Percentiles rank a stretch among this genome's conserved stretches.
phyloP scores from a whole-genome alignment of 2,113 vertebrate genomes.

The Pleuronectes platessa region DNA sequence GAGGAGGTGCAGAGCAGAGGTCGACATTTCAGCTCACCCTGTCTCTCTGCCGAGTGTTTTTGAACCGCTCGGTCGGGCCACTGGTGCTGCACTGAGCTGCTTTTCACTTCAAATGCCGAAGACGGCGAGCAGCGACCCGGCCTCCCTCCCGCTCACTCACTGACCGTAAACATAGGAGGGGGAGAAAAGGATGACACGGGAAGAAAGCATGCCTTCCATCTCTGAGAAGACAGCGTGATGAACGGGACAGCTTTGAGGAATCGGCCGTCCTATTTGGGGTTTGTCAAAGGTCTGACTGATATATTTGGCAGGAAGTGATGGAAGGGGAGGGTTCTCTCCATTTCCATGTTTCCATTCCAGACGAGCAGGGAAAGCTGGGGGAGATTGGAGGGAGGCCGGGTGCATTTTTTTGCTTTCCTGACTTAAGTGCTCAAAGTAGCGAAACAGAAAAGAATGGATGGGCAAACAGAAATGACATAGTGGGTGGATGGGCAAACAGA shows the following conservation, averaged over 20 bases:
- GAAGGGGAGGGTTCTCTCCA: constrained; percentile 23
- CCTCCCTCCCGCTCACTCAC: constrained; percentile 28
- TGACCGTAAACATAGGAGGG: constrained; percentile 29
- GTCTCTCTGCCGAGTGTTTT: constrained; percentile 43
- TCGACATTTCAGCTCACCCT: constrained; percentile 52
- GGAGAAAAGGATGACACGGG: not conserved
- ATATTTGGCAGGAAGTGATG: constrained; percentile 57
- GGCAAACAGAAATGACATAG: constrained; percentile 15
- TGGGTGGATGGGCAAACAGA: not conserved
- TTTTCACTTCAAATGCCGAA: constrained; percentile 36
- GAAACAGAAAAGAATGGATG: constrained; percentile 3
- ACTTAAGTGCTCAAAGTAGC: not conserved
- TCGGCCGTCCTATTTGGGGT: constrained; percentile 60
- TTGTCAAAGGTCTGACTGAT: constrained; percentile 72
- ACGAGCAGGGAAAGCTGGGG: constrained; percentile 19
- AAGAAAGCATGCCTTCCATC: constrained; percentile 50
- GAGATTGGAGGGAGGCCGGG: constrained; percentile 6
- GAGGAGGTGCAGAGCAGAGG: constrained; percentile 42
- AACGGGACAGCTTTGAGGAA: constrained; percentile 63
- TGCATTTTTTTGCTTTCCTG: constrained; percentile 15
- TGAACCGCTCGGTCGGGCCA: constrained; percentile 13
- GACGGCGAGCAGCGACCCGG: constrained; percentile 29
- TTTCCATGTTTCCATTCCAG: constrained; percentile 47
- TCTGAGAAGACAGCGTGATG: constrained; percentile 64
- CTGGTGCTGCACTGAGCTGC: constrained; percentile 25